These are phyloP conservation scores for Cotesia chilonis DNA, from an alignment of 1,140 invertebrate genomes.

Conservation along the genomic window DNA sequence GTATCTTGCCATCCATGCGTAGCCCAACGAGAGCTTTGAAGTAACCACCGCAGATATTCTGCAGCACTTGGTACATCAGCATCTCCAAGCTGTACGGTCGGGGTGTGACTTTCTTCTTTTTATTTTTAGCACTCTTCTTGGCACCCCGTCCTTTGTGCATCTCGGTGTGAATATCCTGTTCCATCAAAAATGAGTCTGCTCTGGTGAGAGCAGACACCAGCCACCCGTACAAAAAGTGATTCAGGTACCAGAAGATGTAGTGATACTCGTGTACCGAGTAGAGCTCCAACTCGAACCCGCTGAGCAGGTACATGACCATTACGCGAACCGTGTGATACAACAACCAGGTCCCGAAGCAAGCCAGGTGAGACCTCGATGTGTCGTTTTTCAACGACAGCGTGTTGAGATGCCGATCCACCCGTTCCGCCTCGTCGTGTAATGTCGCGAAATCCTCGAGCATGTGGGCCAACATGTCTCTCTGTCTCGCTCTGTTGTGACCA, in stretches of 20 bases:
- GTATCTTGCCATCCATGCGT: constrained; percentile 76
- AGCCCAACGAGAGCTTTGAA: constrained; percentile 78
- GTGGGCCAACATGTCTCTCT: constrained; percentile 91
- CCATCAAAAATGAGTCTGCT: constrained; percentile 84
- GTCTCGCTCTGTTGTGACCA: constrained; percentile 93
- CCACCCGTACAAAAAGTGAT: constrained; percentile 95
- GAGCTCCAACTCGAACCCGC: constrained; percentile 93
- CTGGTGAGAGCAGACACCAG: constrained; percentile 87
- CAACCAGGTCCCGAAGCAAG: constrained; percentile 95
- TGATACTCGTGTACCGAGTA: constrained; percentile 97
- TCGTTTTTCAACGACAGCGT: constrained; percentile 75
- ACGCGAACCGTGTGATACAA: constrained; percentile 93
- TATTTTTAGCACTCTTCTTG: constrained; percentile 71
- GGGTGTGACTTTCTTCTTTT: constrained; percentile 73
- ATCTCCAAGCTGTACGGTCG: constrained; percentile 85
- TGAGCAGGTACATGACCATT: constrained; percentile 95
- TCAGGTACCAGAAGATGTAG: constrained; percentile 96
- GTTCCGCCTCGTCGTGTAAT: constrained; percentile 95
- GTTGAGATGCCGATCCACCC: constrained; percentile 87
- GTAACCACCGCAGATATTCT: constrained; percentile 94
- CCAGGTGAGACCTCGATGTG: constrained; percentile 76
- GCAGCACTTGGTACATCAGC: constrained; percentile 86
- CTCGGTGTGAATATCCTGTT: constrained; percentile 74
- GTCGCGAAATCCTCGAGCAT: constrained; percentile 88
- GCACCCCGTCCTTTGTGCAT: constrained; percentile 66